These are phyloP conservation scores for Microdon myrmicae DNA, from an alignment of 2,888 invertebrate species.

Conservation along the genomic window DNA sequence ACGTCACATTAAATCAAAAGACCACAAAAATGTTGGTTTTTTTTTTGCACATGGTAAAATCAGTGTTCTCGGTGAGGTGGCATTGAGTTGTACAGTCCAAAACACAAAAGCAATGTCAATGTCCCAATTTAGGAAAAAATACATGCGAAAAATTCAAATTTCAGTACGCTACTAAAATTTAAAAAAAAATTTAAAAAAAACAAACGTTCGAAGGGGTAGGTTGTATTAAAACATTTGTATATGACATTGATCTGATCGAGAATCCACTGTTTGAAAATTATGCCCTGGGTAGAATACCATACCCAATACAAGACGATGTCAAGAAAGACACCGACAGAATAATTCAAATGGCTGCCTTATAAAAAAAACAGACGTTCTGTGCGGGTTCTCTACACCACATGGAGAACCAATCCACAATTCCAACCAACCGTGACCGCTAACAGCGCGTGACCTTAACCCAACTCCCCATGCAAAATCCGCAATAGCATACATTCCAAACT, in stretches of 20 bases:
- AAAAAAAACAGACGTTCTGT: not conserved
- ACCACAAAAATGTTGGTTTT: too few species aligned
- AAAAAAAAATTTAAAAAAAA: slow-evolving; percentile 4
- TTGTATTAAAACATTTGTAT: slow-evolving; percentile 17
- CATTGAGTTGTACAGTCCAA: slow-evolving; percentile 1
- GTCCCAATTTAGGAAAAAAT: slow-evolving; percentile 11
- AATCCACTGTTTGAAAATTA: slow-evolving; percentile 3
- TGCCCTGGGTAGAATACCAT: not conserved
- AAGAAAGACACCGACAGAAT: slow-evolving; percentile 2
- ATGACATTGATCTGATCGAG: slow-evolving; percentile 1
- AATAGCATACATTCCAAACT: too few species aligned
- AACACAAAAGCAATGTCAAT: not conserved
- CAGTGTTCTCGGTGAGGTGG: too few species aligned
- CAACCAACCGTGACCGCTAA: too few species aligned
- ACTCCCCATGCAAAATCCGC: too few species aligned
- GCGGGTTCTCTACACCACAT: too few species aligned
- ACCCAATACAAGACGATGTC: not conserved
- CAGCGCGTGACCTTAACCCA: too few species aligned
- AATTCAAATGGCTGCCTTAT: not conserved
- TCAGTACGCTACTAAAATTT: slow-evolving; percentile 1
- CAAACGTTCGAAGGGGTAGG: slow-evolving; percentile 22
- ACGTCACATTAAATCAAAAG: too few species aligned
- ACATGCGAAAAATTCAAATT: slow-evolving; percentile 22
- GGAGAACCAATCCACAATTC: too few species aligned
- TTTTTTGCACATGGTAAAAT: not conserved